Percentiles rank a stretch among this genome's conserved stretches.
Conservation (phyloP, 2,888 invertebrate genomes). For the Drosophila hamatofila region DNA sequence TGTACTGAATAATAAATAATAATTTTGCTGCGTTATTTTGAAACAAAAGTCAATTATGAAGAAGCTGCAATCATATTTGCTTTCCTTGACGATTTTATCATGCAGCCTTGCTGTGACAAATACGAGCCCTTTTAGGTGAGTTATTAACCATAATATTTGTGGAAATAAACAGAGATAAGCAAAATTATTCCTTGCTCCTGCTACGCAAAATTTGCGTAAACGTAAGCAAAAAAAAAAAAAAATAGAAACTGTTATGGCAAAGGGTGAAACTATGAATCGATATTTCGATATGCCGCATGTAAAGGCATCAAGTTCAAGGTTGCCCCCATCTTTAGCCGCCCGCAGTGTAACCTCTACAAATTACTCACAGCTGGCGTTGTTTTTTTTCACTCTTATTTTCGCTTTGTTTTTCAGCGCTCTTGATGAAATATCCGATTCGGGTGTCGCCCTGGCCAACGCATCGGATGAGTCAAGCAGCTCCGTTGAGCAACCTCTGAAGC, state of each 20-base stretch:
- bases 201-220: constrained; percentile 5
- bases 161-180: constrained; percentile 2
- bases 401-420: constrained; percentile 33
- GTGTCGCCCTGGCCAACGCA: constrained; percentile 39
- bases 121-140: constrained; percentile 48
- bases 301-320: constrained; percentile 69
- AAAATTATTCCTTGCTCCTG: background rate
- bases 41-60: constrained; percentile 46
- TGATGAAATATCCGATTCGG: constrained; percentile 44
- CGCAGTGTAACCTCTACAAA: constrained; percentile 2
- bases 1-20: constrained; percentile 19
- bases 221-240: constrained; percentile 12
- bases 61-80: constrained; percentile 36
- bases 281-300: constrained; percentile 29
- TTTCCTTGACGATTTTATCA: constrained; percentile 26
- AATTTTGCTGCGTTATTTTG: constrained; percentile 37
- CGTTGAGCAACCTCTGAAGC: constrained; percentile 54
- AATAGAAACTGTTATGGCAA: background rate
- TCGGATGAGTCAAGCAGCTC: constrained; percentile 64
- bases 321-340: constrained; percentile 30
- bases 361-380: constrained; percentile 23
- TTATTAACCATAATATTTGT: constrained; percentile 2
- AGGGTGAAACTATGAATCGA: constrained; percentile 36
- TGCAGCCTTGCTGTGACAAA: constrained; percentile 31
- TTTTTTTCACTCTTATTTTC: constrained; percentile 2